These are phyloP conservation scores for Camponotus pennsylvanicus DNA, from an alignment of 1,140 invertebrate genomes.

Conservation along the genomic window DNA sequence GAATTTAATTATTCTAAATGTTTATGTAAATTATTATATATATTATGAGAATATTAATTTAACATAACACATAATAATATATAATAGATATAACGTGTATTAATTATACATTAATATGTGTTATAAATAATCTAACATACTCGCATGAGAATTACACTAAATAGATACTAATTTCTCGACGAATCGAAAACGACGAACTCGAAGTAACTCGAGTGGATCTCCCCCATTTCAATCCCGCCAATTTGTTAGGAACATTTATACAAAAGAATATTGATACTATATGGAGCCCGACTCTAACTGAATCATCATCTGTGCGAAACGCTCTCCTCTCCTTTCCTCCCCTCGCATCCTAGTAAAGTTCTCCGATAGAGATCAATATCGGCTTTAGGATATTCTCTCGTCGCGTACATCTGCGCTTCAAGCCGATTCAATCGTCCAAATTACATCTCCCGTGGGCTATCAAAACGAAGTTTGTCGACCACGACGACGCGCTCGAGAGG, in stretches of 20 bases:
- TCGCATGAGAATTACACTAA: background rate
- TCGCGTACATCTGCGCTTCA: slow-evolving; percentile 50
- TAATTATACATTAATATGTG: background rate
- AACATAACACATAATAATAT: background rate
- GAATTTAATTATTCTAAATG: background rate
- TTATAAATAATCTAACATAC: background rate
- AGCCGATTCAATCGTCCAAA: slow-evolving; percentile 57
- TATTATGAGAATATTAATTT: slow-evolving; percentile 20
- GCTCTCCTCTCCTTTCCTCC: too few relatives aligned
- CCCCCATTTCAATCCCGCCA: background rate
- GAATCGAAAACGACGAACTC: background rate
- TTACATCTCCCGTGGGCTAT: slow-evolving; percentile 54
- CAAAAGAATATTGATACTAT: background rate
- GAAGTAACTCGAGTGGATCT: too few relatives aligned
- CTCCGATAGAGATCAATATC: slow-evolving; percentile 25
- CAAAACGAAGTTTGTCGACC: slow-evolving; percentile 59
- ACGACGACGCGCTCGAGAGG: slow-evolving; percentile 37
- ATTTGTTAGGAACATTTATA: background rate
- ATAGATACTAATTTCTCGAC: background rate
- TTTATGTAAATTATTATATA: slow-evolving; percentile 11
- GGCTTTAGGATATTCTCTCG: slow-evolving; percentile 36
- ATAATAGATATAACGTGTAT: too few relatives aligned
- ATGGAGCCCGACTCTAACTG: background rate
- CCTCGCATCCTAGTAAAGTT: slow-evolving; percentile 26
- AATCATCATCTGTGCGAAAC: background rate